Percentiles rank a stretch among this genome's conserved stretches.
Conservation (phyloP, 2,113 vertebrate genomes). For the Pomatostomus ruficeps region DNA sequence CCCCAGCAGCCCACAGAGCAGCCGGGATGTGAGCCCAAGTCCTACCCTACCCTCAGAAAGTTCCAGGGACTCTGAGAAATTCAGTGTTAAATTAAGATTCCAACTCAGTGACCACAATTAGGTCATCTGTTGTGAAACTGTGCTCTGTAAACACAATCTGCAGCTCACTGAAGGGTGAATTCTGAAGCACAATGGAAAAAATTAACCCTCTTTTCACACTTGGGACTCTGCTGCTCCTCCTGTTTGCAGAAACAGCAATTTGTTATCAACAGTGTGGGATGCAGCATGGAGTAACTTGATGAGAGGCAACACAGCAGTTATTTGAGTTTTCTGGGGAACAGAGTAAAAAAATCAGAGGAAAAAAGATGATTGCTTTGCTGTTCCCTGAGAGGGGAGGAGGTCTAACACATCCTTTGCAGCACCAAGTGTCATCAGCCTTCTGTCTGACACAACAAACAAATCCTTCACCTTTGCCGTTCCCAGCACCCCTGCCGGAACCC, state of each 20-base stretch:
- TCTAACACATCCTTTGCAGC: not conserved
- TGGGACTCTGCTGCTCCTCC: not conserved
- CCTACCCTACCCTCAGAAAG: not conserved
- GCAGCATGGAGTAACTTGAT: not conserved
- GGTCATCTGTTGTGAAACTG: not conserved
- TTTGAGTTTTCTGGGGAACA: not conserved
- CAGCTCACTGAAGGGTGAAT: not conserved
- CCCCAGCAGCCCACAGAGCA: not conserved
- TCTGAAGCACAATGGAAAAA: slow-evolving; percentile 7
- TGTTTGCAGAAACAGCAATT: not conserved
- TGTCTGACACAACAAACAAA: not conserved
- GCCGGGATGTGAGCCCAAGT: not conserved
- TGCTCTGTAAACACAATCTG: not conserved
- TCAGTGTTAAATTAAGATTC: not conserved
- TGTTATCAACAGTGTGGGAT: not conserved
- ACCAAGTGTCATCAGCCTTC: not conserved
- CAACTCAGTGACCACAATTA: not conserved
- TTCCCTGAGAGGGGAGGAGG: not conserved
- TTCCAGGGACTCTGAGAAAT: not conserved
- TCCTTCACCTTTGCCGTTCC: not conserved
- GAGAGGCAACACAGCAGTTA: not conserved
- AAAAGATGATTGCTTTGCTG: not conserved
- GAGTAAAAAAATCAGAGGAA: not conserved
- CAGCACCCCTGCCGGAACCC: not conserved
- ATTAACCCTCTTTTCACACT: not conserved